These are phyloP conservation scores for Barbus barbus DNA, from an alignment of 2,113 vertebrate genomes.

Conservation along the genomic window DNA sequence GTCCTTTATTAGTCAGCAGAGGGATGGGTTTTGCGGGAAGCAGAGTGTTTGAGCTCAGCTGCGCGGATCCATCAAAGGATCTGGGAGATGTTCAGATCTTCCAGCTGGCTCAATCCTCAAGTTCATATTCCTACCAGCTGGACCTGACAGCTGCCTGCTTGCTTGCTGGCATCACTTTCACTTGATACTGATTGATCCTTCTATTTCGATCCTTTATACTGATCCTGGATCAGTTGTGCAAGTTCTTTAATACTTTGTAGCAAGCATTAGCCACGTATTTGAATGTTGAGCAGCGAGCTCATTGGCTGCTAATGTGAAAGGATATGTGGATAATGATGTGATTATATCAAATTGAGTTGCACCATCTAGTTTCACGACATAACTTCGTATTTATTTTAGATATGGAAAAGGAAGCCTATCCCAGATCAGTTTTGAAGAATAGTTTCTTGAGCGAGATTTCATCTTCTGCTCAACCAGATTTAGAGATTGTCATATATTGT, in stretches of 20 bases:
- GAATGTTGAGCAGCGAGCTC: neutral
- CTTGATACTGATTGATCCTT: neutral
- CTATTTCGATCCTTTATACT: neutral
- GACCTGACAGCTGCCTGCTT: slow-evolving; percentile 11
- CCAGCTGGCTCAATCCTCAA: neutral
- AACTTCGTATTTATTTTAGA: neutral
- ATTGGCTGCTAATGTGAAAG: too few species aligned
- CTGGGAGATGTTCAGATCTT: neutral
- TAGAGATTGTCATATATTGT: too few species aligned
- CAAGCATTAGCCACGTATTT: neutral
- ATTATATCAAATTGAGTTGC: too few species aligned
- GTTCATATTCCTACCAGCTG: neutral
- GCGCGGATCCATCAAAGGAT: neutral
- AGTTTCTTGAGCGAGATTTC: neutral
- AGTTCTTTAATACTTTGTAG: neutral
- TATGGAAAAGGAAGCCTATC: neutral
- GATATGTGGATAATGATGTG: too few species aligned
- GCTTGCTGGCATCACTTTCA: slow-evolving; percentile 13
- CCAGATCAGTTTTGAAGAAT: neutral
- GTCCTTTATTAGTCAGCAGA: neutral
- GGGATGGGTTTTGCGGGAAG: neutral
- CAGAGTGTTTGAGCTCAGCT: neutral
- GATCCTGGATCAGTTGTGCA: neutral
- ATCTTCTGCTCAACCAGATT: neutral
- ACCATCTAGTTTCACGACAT: too few species aligned